A percentile compares a stretch with the other conserved stretches of the same genome.
Conservation (phyloP, 2,888 invertebrate genomes). For the Omphaloscelis lunosa region DNA sequence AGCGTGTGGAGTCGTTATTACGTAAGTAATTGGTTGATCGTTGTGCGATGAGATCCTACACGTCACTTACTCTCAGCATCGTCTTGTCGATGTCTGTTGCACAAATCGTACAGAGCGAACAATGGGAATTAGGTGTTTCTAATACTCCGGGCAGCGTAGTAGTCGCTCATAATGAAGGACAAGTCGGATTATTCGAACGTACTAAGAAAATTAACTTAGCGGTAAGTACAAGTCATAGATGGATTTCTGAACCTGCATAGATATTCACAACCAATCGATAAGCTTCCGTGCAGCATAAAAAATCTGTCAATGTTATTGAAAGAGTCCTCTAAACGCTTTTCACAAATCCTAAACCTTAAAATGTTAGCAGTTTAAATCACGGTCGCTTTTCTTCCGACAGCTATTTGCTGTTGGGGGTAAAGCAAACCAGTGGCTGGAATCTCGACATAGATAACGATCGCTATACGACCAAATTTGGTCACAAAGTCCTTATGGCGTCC, state of each 20-base stretch:
- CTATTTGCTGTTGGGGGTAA: background rate
- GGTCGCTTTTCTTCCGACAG: background rate
- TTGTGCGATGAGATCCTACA: slow-evolving; percentile 23
- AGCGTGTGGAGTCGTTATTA: slow-evolving; percentile 13
- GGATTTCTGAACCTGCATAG: background rate
- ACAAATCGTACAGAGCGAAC: slow-evolving; percentile 6
- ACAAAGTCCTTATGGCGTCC: too few relatives aligned
- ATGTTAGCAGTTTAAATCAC: background rate
- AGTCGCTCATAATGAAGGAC: slow-evolving; percentile 5
- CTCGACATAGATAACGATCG: too few relatives aligned
- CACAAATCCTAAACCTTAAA: background rate
- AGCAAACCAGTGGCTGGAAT: background rate
- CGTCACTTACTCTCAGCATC: slow-evolving; percentile 15
- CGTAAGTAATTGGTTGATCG: slow-evolving; percentile 17
- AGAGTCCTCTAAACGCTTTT: background rate
- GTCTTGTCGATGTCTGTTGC: background rate
- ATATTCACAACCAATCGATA: background rate
- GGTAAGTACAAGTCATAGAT: slow-evolving; percentile 24
- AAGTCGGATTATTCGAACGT: slow-evolving; percentile 28
- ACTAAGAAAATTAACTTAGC: slow-evolving; percentile 21
- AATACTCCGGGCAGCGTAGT: slow-evolving; percentile 7
- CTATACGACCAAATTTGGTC: too few relatives aligned
- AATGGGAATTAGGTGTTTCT: slow-evolving; percentile 35
- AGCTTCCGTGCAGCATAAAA: background rate
- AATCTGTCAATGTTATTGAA: background rate